Conservation (phyloP, 2,113 vertebrate species). For the Uropsilus gracilis region DNA sequence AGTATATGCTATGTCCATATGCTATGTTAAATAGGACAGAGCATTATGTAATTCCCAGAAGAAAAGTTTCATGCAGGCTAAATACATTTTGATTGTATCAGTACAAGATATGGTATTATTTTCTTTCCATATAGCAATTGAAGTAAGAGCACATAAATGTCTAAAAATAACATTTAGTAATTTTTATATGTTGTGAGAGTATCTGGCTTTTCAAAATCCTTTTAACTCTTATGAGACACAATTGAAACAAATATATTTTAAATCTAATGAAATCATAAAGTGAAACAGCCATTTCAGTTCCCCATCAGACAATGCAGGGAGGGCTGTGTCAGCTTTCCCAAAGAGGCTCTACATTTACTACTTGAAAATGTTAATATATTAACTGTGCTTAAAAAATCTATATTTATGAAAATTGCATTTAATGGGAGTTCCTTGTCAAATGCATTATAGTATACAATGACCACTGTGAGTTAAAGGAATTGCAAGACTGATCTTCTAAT, state of each 20-base stretch:
- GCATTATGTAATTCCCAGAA: conserved; percentile 72
- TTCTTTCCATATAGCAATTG: conserved; percentile 42
- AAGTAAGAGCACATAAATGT: background rate
- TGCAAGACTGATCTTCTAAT: background rate
- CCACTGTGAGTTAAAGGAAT: background rate
- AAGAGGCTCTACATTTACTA: background rate
- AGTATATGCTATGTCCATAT: conserved; percentile 70
- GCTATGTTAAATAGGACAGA: conserved; percentile 74
- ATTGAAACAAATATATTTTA: background rate
- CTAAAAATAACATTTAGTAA: background rate
- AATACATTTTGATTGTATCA: conserved; percentile 50
- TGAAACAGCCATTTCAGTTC: background rate
- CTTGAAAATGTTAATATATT: background rate
- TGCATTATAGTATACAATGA: background rate
- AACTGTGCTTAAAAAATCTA: background rate
- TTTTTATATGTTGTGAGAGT: background rate
- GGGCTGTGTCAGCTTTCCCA: background rate
- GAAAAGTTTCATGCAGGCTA: conserved; percentile 63
- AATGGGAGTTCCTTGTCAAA: background rate
- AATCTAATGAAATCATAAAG: background rate
- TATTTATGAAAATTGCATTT: background rate
- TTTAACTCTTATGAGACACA: background rate
- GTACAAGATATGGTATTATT: background rate
- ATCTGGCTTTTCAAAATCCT: background rate
- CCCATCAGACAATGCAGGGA: background rate